Evolutionary conservation across 2,888 invertebrate species (phyloP).

Genomic region (Crossocerus cetratus): DNA sequence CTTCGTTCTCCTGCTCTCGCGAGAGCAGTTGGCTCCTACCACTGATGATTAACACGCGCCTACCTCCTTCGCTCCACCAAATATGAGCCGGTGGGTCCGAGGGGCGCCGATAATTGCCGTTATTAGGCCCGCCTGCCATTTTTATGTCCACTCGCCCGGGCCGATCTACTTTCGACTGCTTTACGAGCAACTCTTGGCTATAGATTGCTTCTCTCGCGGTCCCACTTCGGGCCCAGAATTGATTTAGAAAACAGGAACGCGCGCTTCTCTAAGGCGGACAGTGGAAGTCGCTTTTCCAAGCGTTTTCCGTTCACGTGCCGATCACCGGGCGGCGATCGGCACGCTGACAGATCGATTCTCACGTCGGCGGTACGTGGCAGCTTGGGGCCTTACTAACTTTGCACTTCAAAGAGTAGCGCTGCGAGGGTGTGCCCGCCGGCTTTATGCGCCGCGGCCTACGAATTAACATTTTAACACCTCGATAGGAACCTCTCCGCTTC

Average conservation of each 20-base stretch:
- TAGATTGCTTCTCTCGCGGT: no score
- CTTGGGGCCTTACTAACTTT: conserved; percentile 17
- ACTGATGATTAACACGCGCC: conserved; percentile 62
- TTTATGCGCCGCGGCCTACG: conserved; percentile 19
- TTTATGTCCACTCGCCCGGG: neutral
- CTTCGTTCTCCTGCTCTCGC: conserved; percentile 21
- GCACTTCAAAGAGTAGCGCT: conserved; percentile 22
- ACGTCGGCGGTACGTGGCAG: conserved; percentile 36
- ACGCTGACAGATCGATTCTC: conserved; percentile 49
- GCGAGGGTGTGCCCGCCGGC: conserved; percentile 21
- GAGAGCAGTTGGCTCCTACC: conserved; percentile 14
- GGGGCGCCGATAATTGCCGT: conserved; percentile 51
- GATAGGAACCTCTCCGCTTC: conserved; percentile 6
- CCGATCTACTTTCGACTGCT: neutral
- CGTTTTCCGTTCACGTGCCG: conserved; percentile 31
- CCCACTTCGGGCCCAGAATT: neutral
- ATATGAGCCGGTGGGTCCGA: conserved; percentile 48
- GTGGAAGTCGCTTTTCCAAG: conserved; percentile 6
- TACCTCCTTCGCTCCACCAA: conserved; percentile 52
- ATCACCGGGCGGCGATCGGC: conserved; percentile 17
- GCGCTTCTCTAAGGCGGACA: no score
- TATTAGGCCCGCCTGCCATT: conserved; percentile 25
- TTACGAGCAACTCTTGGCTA: no score
- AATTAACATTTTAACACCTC: conserved; percentile 71
- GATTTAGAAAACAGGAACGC: no score